phyloP scores from a whole-genome alignment of 2,888 invertebrate genomes.

The Napeogenes sylphis region DNA sequence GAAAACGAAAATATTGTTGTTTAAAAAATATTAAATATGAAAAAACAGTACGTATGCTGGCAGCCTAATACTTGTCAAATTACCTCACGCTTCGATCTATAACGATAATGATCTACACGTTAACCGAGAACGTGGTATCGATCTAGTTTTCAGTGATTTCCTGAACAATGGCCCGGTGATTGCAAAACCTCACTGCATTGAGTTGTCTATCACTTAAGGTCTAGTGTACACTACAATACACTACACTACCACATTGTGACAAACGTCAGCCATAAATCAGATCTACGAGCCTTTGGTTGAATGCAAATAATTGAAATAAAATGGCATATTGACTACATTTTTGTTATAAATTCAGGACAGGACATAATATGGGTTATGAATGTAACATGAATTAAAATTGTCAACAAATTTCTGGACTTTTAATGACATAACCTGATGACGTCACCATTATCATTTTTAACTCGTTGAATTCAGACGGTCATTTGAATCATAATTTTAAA shows the following conservation, averaged over 20 bases:
- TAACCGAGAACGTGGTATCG: conserved; percentile 19
- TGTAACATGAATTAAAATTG: no score
- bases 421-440: no score
- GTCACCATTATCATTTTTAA: no score
- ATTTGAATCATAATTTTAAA: no score
- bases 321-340: neutral
- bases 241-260: conserved; percentile 3
- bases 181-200: conserved; percentile 30
- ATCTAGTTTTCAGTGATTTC: conserved; percentile 22
- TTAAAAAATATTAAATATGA: no score
- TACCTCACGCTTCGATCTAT: conserved; percentile 32
- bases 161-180: conserved; percentile 24
- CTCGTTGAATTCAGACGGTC: no score
- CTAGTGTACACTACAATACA: neutral
- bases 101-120: conserved; percentile 30
- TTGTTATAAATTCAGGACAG: no score
- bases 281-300: neutral
- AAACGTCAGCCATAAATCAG: neutral
- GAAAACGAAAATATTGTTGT: no score
- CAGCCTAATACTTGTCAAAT: conserved; percentile 30
- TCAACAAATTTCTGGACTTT: no score
- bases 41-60: neutral
- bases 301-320: neutral
- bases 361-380: no score
- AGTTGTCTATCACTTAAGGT: conserved; percentile 33